phyloP scores from a whole-genome alignment of 2,888 invertebrate species.

The Parnassius orleans region DNA sequence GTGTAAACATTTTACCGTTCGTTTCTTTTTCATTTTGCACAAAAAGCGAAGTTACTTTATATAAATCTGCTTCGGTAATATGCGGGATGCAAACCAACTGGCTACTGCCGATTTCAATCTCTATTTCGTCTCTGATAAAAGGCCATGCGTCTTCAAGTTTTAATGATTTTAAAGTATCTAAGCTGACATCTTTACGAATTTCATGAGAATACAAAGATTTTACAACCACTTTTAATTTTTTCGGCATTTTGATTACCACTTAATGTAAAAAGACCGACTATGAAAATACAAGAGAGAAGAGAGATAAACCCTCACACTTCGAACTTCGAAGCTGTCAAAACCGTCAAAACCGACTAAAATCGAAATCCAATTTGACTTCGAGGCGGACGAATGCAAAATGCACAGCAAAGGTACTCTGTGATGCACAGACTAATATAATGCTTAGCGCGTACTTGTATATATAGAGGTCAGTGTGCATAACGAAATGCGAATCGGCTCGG shows the following conservation, averaged over 20 bases:
- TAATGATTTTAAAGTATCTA: slow-evolving; percentile 67
- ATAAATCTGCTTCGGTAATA: slow-evolving; percentile 75
- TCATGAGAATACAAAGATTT: slow-evolving; percentile 76
- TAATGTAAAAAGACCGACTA: no score
- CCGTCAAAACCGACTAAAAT: no score
- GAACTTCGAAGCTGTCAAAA: no score
- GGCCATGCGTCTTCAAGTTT: slow-evolving; percentile 78
- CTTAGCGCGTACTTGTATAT: no score
- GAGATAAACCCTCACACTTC: no score
- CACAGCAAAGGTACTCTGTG: no score
- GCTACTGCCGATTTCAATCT: slow-evolving; percentile 74
- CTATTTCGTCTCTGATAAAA: slow-evolving; percentile 77
- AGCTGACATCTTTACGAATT: slow-evolving; percentile 75
- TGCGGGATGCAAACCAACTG: slow-evolving; percentile 76
- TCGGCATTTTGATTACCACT: slow-evolving; percentile 59
- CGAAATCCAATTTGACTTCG: no score
- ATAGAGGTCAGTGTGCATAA: no score
- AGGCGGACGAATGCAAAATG: no score
- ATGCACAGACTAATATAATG: no score
- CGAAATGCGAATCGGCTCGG: no score
- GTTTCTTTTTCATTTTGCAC: slow-evolving; percentile 71
- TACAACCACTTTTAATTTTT: slow-evolving; percentile 74
- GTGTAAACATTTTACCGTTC: slow-evolving; percentile 73
- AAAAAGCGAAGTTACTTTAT: slow-evolving; percentile 73
- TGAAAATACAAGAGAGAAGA: no score